Percentiles rank a stretch among this genome's conserved stretches.
phyloP scores from a whole-genome alignment of 64 coral and sea anemone genomes.

The Pachyseris speciosa region DNA sequence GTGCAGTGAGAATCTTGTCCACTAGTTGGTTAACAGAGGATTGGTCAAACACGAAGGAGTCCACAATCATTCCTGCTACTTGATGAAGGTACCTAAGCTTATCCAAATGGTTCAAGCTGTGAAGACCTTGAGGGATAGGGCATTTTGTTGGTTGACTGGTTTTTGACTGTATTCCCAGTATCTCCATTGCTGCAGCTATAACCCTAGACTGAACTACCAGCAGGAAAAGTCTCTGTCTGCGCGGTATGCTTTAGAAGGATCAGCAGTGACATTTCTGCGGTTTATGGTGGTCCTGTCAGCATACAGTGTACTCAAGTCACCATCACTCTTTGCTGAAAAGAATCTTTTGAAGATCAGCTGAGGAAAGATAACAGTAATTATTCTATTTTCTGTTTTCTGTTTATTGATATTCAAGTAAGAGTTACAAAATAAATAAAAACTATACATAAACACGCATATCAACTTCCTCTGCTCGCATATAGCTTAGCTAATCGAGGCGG shows the following conservation, averaged over 20 bases:
- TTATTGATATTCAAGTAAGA: too few species aligned
- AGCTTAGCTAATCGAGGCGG: too few species aligned
- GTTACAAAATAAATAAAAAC: too few species aligned
- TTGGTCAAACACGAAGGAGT: constrained; percentile 24
- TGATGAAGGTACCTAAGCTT: constrained; percentile 56
- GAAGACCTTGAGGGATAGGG: constrained; percentile 14
- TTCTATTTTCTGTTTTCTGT: too few species aligned
- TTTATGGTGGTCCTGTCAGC: constrained; percentile 55
- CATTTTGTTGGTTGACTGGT: constrained; percentile 19
- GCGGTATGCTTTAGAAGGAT: constrained; percentile 19
- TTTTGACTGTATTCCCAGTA: constrained; percentile 44
- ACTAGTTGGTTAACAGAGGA: constrained; percentile 6
- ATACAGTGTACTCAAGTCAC: constrained; percentile 34
- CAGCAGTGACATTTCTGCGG: constrained; percentile 48
- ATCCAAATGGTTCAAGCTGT: not conserved
- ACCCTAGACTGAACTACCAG: constrained; percentile 30
- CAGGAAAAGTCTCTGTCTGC: constrained; percentile 51
- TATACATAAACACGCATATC: too few species aligned
- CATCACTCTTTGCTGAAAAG: constrained; percentile 47
- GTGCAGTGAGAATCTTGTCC: constrained; percentile 32
- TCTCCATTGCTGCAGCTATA: constrained; percentile 37
- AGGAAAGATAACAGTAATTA: not conserved
- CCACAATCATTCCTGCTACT: constrained; percentile 49
- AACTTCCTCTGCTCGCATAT: too few species aligned
- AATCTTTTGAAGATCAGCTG: constrained; percentile 42